Base-by-base conservation (phyloP, 2,113 vertebrate genomes). In the Nansenia antarctica region DNA sequence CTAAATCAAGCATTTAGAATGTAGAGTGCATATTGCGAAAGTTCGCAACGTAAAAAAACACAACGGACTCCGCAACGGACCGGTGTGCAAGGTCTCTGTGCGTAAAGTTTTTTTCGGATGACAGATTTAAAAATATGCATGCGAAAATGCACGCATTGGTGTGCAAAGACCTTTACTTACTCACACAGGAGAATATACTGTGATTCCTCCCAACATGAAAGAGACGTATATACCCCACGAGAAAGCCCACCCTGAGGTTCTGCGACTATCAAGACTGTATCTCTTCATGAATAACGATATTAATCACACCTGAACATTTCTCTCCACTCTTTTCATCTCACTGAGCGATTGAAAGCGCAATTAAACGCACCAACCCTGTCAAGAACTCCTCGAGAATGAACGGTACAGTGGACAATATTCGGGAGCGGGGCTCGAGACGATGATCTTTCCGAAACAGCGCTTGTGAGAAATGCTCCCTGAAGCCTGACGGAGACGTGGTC, bases 281-380 rank as follows among this genome's bases (percentile, higher is more conserved):
- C n/a, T 45, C 3, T 27, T 8, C 2, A 24, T 80, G 52, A 81
- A 74, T 74, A 65, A 78, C 64, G 52, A 59, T 70, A 76, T 80
- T 85, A 76, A 83, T 87, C 84, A 62, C 81, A 77, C 84, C 68
- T 79, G 68, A 87, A 83, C 77, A 75, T 82, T 84, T 83, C 76
- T 83, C 76, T 74, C 64, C 30, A 62, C 69, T 81, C 9, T 80
- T 85, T 86, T 84, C 75, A 88, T 85, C 82, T 70, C 74, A 63
- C 67, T 59, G 37, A 76, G 82, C 71, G 80, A 78, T n/a, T 79
- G 15, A 20, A 31, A 22, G 24, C n/a, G 29, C 15, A 59, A 55
- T 5, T 27, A 55, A 52, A 49, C 20, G 20, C 45, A 49, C 20
- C 7, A n/a, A 20, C 45, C 7, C 45, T 49, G 45, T 5, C 45